phyloP scores from a whole-genome alignment of 2,888 invertebrate species.

The Cyclophora punctaria region DNA sequence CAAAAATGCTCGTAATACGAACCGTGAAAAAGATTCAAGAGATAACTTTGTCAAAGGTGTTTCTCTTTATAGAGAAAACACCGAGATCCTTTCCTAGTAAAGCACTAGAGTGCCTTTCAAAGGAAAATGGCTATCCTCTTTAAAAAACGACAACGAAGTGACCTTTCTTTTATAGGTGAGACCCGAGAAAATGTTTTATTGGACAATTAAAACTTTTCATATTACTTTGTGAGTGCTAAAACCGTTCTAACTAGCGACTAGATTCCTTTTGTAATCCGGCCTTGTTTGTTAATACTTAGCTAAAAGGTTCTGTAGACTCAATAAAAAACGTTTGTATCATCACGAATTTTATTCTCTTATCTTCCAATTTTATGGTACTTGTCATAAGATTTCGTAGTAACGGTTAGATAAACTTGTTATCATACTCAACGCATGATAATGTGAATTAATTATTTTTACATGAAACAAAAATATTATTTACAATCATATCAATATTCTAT shows the following conservation, averaged over 20 bases:
- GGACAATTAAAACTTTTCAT: slow-evolving; percentile 5
- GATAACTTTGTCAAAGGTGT: slow-evolving; percentile 52
- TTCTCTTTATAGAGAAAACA: slow-evolving; percentile 37
- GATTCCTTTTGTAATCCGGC: background rate
- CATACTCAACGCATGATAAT: slow-evolving; percentile 47
- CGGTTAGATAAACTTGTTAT: slow-evolving; percentile 60
- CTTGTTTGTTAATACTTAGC: background rate
- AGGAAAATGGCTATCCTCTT: slow-evolving; percentile 36
- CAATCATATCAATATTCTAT: slow-evolving; percentile 3
- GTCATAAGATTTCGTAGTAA: slow-evolving; percentile 71
- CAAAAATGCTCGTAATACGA: slow-evolving; percentile 18
- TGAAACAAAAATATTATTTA: slow-evolving; percentile 24
- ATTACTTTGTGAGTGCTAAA: background rate
- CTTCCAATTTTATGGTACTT: slow-evolving; percentile 59
- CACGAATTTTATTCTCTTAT: slow-evolving; percentile 66
- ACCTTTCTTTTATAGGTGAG: slow-evolving; percentile 22
- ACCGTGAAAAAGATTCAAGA: slow-evolving; percentile 42
- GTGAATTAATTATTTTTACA: slow-evolving; percentile 32
- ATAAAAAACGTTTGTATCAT: slow-evolving; percentile 23
- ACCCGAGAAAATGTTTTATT: slow-evolving; percentile 12
- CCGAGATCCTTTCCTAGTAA: slow-evolving; percentile 29
- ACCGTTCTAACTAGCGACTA: too few species aligned
- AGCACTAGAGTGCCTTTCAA: slow-evolving; percentile 34
- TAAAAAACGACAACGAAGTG: slow-evolving; percentile 20
- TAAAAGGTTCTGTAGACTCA: background rate